Evolutionary conservation across 2,888 invertebrate species (phyloP), one percentile per base, ranked within the genome.

Genomic region (Sisyra terminalis): DNA sequence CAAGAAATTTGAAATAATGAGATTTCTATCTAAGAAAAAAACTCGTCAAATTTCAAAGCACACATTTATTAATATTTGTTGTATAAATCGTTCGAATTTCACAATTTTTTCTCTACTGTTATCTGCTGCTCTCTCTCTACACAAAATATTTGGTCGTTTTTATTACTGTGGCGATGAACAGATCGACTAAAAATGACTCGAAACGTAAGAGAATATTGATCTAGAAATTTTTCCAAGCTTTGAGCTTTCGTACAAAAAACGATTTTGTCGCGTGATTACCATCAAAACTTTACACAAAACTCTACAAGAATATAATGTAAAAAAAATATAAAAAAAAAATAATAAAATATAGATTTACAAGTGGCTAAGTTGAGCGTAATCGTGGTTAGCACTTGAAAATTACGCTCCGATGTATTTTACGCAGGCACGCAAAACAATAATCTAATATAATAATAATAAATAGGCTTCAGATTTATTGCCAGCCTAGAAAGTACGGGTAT

Each of bases 81-180:
- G 6, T 35, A 35, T 9, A 35, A 3, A 13, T 15, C 5, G 13
- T 35, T 35, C 4, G 8, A 13, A 11, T 13, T 15, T 15, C 16
- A 15, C 16, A 15, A 11, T 35, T 18, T 18, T 37, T 7, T 37
- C 17, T 18, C 41, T 43, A 43, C 43, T 43, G 38, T 43, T 29
- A 43, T 68, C 69, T 69, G 68, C 68, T 69, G 67, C 67, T 69
- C 69, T 69, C 69, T 69, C 67, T 69, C 68, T 68, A 68, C 69
- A 63, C 68, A 67, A 59, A 65, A 61, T 64, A 61, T 57, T 48
- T 66, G 69, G 69, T 58, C 69, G 46, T 68, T 69, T 67, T n/a
- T n/a, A n/a, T n/a, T 61, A 59, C 68, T 68, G 68, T 68, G 69
- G 67, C 24, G 24, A 24, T 24, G 24, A 24, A 24, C 24, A 24